phyloP scores from a whole-genome alignment of 1,140 invertebrate genomes.

The Aphelinus certus region DNA sequence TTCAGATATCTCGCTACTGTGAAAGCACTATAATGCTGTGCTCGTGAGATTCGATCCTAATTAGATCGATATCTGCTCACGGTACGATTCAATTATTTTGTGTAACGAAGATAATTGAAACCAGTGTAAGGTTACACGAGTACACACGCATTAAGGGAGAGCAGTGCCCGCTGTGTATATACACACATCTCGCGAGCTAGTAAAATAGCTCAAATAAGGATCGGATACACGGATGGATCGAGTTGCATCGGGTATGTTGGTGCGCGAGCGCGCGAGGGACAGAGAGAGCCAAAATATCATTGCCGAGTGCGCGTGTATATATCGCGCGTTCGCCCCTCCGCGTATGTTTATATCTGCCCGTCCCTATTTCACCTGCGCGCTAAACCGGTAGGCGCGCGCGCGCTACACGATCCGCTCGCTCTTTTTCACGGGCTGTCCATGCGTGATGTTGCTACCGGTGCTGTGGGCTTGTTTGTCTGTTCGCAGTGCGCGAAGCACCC shows the following conservation, averaged over 20 bases:
- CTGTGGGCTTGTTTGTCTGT: slow-evolving; percentile 4
- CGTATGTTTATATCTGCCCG: neutral
- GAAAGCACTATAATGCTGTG: no score
- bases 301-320: neutral
- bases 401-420: neutral
- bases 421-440: neutral
- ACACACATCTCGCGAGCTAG: neutral
- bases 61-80: no score
- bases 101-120: slow-evolving; percentile 27
- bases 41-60: no score
- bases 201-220: neutral
- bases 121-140: slow-evolving; percentile 1
- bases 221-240: slow-evolving; percentile 4
- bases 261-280: neutral
- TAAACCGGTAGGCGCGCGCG: neutral
- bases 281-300: slow-evolving; percentile 12
- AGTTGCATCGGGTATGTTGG: slow-evolving; percentile 14
- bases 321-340: neutral
- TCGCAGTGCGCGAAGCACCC: neutral
- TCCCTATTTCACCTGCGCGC: neutral
- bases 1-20: no score
- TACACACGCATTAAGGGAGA: slow-evolving; percentile 6
- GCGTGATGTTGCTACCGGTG: neutral
- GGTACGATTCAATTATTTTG: neutral
- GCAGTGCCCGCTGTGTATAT: neutral